Evolutionary conservation across 2,113 vertebrate genomes (phyloP).

Genomic region (Zosterops japonicus): DNA sequence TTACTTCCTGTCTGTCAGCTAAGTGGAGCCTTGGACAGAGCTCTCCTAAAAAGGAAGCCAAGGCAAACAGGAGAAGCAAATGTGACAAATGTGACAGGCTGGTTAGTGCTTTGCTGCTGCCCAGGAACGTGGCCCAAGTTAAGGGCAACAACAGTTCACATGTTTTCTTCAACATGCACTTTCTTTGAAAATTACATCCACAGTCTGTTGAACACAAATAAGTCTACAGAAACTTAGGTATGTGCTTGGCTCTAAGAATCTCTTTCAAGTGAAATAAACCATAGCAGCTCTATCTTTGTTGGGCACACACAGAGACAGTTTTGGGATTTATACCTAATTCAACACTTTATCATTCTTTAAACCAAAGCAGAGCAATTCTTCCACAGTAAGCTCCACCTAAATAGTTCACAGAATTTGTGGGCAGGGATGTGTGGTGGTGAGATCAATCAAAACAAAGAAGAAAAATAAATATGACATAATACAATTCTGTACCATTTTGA

Average conservation of each 20-base stretch:
- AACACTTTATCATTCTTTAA: neutral
- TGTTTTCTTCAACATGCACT: neutral
- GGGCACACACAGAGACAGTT: neutral
- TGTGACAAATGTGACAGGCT: neutral
- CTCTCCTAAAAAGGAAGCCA: neutral
- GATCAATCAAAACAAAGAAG: neutral
- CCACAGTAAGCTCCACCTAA: neutral
- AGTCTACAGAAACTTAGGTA: neutral
- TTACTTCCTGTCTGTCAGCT: neutral
- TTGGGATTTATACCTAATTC: neutral
- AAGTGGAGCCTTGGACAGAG: neutral
- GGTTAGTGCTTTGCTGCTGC: neutral
- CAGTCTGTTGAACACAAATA: neutral
- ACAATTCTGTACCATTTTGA: conserved; percentile 77
- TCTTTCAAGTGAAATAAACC: neutral
- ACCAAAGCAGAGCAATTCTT: neutral
- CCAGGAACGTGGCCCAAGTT: neutral
- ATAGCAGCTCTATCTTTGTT: neutral
- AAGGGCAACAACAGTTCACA: neutral
- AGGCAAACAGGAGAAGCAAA: neutral
- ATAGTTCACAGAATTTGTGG: neutral
- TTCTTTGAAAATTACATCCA: neutral
- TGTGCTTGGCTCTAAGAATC: neutral
- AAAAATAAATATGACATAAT: neutral
- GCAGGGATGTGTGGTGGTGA: neutral